Base-by-base conservation (phyloP, 2,113 vertebrate species). In the Brienomyrus longianalis region DNA sequence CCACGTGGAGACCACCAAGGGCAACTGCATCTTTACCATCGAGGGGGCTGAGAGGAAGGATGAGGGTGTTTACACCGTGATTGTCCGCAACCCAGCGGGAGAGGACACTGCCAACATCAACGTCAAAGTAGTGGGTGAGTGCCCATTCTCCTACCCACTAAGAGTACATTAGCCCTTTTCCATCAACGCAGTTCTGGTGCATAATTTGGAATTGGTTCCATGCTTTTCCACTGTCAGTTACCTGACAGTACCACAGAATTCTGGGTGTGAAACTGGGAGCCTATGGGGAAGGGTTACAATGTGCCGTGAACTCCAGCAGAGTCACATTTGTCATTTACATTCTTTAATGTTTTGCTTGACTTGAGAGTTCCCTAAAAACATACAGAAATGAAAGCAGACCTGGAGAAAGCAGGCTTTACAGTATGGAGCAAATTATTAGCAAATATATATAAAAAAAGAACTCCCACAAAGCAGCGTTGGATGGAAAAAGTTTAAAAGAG, bases 81-180 rank as follows among this genome's bases (percentile, higher is more conserved):
- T 96, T 0, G 96, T 99, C 39, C 96, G 98, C 92, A 99, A 99
- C 90, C 96, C 97, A 0, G 98, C 97, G 3, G 98, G 98, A 88
- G 98, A 99, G 94, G 98, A 99, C 92, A 97, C 96, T 9, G 98
- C 98, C 88, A 97, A 98, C 91, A 98, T 99, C 92, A 98, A 96
- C 1, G 98, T 99, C 86, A 99, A 98, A 95, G 98, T 99, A 92
- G 98, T 99, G 11, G 98, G 98, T 84, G 83, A 84, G 83, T 1
- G 21, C 3, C 45, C 45, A 45, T 1, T 11, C 23, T n/a, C 23
- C 83, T 45, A 84, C 43, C 21, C 83, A 84, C 48, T 52, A 2
- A 35, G 48, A 85, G 45, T 51, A 39, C 39, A 83, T 70, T 70
- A 21, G 19, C 5, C 77, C 62, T 70, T 11, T 70, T 31, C n/a